Conservation (phyloP, 2,888 invertebrate genomes). For the Caprella mutica region DNA sequence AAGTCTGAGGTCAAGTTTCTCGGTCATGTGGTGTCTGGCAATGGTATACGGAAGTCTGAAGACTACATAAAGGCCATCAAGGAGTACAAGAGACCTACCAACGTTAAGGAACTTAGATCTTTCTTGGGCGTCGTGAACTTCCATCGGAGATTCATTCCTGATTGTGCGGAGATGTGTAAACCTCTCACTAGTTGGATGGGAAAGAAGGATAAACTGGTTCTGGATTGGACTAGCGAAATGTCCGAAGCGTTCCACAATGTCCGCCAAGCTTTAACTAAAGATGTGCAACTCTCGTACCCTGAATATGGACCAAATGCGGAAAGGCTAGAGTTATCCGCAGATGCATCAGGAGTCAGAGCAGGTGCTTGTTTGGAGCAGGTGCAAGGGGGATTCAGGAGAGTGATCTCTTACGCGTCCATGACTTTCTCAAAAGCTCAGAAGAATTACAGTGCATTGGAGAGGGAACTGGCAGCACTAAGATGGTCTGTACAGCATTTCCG, state of each 20-base stretch:
- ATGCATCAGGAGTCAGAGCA: background rate
- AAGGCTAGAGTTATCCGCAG: background rate
- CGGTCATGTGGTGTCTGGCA: background rate
- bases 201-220: background rate
- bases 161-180: background rate
- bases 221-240: background rate
- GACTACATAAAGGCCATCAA: background rate
- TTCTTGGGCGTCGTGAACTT: background rate
- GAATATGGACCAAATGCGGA: background rate
- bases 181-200: background rate
- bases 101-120: background rate
- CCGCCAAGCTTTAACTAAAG: background rate
- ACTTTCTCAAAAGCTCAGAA: background rate
- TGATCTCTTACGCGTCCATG: background rate
- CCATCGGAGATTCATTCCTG: background rate
- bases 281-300: background rate
- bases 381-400: background rate
- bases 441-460: constrained; percentile 5
- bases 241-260: background rate
- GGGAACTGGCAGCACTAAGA: constrained; percentile 2
- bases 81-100: background rate
- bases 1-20: background rate
- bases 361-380: background rate
- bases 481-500: background rate
- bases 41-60: background rate